Percentiles rank a stretch among this genome's conserved stretches.
Evolutionary conservation across 2,113 vertebrate genomes (phyloP).

Genomic region (Hemicordylus capensis): DNA sequence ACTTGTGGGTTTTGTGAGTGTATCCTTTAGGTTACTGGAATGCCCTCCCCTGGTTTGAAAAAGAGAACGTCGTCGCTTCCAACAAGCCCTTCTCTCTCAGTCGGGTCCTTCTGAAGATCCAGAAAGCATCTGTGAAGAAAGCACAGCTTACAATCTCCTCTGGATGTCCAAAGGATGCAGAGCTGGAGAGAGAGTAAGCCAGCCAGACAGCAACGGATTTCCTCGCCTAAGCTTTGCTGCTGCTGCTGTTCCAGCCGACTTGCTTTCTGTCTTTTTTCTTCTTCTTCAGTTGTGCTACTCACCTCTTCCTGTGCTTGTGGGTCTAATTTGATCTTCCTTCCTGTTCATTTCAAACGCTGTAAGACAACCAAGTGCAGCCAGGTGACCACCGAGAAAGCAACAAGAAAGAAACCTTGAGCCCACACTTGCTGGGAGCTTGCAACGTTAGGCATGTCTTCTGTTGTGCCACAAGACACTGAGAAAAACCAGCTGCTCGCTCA

Average conservation of each 20-base stretch:
- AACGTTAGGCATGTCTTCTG: background rate
- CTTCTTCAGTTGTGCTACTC: background rate
- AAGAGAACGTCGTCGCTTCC: background rate
- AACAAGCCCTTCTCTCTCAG: background rate
- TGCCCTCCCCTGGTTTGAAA: no score
- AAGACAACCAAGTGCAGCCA: background rate
- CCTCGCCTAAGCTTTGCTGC: background rate
- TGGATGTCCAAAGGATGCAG: background rate
- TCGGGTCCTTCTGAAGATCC: rapidly evolving
- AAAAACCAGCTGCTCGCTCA: background rate
- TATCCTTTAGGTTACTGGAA: background rate
- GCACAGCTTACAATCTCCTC: background rate
- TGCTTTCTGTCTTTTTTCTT: background rate
- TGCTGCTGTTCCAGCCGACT: background rate
- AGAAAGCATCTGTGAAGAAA: background rate
- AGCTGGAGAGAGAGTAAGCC: background rate
- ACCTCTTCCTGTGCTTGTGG: slow-evolving; percentile 27
- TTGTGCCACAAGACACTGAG: background rate
- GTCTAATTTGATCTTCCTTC: slow-evolving; percentile 10
- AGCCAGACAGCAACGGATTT: background rate
- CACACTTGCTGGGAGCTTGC: background rate
- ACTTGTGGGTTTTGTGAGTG: background rate
- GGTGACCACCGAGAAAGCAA: background rate
- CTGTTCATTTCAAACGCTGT: slow-evolving; percentile 1
- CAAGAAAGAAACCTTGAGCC: background rate